Conservation (phyloP, 2,888 invertebrate species). For the Psylliodes chrysocephalus region DNA sequence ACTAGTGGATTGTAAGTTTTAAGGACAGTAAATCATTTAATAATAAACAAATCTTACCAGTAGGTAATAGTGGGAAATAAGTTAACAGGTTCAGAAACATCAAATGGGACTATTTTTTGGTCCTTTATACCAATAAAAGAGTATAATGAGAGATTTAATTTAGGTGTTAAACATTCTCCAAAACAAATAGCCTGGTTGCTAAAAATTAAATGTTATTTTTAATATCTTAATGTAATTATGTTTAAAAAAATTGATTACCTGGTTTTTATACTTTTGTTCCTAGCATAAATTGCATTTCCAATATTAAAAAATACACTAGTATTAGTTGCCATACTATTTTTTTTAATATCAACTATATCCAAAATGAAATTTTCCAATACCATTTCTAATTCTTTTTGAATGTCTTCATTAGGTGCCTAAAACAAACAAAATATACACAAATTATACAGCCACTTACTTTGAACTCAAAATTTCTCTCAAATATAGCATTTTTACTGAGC, state of each 20-base stretch:
- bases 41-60: too few relatives aligned
- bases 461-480: too few relatives aligned
- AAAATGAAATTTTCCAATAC: constrained; percentile 36
- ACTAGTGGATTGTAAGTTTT: too few relatives aligned
- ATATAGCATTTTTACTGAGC: too few relatives aligned
- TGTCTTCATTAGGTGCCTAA: constrained; percentile 18
- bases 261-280: constrained; percentile 39
- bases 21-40: too few relatives aligned
- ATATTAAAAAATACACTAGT: constrained; percentile 39
- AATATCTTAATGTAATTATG: not conserved
- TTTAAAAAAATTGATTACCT: constrained; percentile 28
- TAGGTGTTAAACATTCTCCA: constrained; percentile 38
- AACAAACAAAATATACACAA: constrained; percentile 9
- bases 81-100: constrained; percentile 17
- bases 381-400: constrained; percentile 26
- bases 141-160: constrained; percentile 22
- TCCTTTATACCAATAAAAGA: constrained; percentile 33
- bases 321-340: constrained; percentile 41
- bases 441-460: too few relatives aligned
- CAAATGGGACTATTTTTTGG: constrained; percentile 20
- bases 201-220: too few relatives aligned
- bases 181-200: constrained; percentile 36
- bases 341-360: constrained; percentile 36
- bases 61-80: constrained; percentile 19
- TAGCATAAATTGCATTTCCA: constrained; percentile 36